Percentiles rank a stretch among this genome's conserved stretches.
Evolutionary conservation across 2,888 invertebrate genomes (phyloP).

Genomic region (Branchellion lobata): DNA sequence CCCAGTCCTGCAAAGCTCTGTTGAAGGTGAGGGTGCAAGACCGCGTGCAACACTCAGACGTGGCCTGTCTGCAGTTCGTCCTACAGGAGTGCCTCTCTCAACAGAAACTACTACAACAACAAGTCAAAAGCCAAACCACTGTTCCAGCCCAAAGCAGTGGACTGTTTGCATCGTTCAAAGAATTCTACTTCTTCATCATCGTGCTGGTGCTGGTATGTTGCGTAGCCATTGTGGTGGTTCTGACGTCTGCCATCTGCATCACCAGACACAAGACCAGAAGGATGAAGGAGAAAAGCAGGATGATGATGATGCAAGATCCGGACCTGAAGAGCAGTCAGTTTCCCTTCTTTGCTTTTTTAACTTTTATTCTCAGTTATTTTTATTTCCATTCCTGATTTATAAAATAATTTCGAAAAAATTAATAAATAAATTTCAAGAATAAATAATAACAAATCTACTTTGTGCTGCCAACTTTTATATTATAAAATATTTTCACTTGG

Average conservation of each 20-base stretch:
- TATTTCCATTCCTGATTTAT: no score
- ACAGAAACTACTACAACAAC: not conserved
- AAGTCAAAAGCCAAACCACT: not conserved
- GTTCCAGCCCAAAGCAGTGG: not conserved
- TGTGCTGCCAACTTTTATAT: no score
- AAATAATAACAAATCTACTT: no score
- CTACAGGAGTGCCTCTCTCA: conserved; percentile 24
- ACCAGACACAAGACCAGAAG: conserved; percentile 34
- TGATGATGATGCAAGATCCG: not conserved
- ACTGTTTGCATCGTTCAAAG: conserved; percentile 8
- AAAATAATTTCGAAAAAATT: not conserved
- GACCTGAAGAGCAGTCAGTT: conserved; percentile 29
- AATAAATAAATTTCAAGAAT: no score
- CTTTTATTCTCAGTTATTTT: no score
- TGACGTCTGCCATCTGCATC: conserved; percentile 41
- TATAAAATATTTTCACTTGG: no score
- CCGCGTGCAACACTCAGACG: not conserved
- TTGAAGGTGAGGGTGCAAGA: conserved; percentile 24
- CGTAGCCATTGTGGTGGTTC: conserved; percentile 32
- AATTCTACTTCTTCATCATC: conserved; percentile 35
- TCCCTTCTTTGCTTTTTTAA: not conserved
- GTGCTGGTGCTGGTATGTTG: conserved; percentile 35
- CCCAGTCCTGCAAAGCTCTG: not conserved
- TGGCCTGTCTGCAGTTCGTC: conserved; percentile 8
- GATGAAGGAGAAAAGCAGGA: conserved; percentile 6